Evolutionary conservation across 2,113 vertebrate genomes (phyloP).

Genomic region (Tupaia chinensis): DNA sequence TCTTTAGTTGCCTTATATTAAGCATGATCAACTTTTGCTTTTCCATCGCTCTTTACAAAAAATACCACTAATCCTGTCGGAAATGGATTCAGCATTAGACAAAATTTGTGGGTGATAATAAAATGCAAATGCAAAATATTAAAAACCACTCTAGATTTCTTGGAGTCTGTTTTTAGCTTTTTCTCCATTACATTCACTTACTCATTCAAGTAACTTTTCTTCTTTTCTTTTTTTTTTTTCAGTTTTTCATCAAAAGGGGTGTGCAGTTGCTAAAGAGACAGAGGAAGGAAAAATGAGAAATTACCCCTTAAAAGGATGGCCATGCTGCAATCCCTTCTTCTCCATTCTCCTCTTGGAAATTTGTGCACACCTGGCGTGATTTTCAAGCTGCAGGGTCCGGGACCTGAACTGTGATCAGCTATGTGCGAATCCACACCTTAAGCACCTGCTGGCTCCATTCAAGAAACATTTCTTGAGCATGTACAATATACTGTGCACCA

Average conservation of each 20-base stretch:
- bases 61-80: not conserved
- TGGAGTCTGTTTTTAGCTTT: not conserved
- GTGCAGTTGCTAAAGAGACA: no score
- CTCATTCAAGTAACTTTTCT: not conserved
- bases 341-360: no score
- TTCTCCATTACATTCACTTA: not conserved
- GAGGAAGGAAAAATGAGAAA: no score
- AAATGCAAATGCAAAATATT: not conserved
- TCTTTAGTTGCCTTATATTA: not conserved
- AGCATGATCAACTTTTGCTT: not conserved
- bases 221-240: no score
- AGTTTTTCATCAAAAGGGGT: no score
- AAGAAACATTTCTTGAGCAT: not conserved
- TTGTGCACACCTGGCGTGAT: no score
- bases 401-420: no score
- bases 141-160: not conserved
- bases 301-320: no score
- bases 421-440: no score
- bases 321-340: no score
- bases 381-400: no score
- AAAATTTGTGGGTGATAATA: conserved; percentile 36
- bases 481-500: not conserved
- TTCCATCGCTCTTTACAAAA: conserved; percentile 26
- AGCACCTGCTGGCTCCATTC: no score
- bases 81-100: not conserved